A percentile compares a stretch with the other conserved stretches of the same genome.
phyloP scores from a whole-genome alignment of 2,888 invertebrate species.

The Hydraecia micacea region DNA sequence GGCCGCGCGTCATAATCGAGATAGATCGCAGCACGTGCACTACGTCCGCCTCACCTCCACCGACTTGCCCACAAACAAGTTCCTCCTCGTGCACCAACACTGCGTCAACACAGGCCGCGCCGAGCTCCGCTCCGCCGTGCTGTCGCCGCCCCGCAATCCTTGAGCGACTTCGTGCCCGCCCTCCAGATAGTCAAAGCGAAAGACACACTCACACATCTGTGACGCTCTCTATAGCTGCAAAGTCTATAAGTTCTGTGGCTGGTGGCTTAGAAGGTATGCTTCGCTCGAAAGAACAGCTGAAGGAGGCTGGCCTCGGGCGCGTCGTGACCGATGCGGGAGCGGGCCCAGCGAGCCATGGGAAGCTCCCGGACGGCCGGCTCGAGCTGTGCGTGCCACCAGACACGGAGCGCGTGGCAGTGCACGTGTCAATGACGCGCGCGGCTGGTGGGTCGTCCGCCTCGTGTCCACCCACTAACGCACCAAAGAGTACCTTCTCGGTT shows the following conservation, averaged over 20 bases:
- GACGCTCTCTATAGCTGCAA: not conserved
- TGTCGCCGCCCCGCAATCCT: conserved; percentile 44
- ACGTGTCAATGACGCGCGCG: conserved; percentile 50
- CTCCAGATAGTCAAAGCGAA: conserved; percentile 26
- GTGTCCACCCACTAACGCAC: not conserved
- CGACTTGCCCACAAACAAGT: not conserved
- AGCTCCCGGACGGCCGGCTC: conserved; percentile 34
- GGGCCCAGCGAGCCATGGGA: too few species aligned
- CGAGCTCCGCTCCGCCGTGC: conserved; percentile 46
- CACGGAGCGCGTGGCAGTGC: conserved; percentile 60
- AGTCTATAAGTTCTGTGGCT: not conserved
- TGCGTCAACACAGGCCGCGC: not conserved
- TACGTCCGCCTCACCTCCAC: not conserved
- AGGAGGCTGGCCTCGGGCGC: conserved; percentile 72
- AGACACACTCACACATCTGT: conserved; percentile 64
- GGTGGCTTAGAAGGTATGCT: conserved; percentile 29
- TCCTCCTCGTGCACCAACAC: not conserved
- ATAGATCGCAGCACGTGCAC: conserved; percentile 69
- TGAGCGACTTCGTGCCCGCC: conserved; percentile 51
- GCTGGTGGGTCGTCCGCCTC: not conserved
- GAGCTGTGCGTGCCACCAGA: conserved; percentile 68
- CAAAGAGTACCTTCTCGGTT: not conserved
- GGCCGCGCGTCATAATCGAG: conserved; percentile 72
- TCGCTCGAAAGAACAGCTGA: conserved; percentile 55
- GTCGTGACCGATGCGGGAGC: conserved; percentile 35